Evolutionary conservation across 2,888 invertebrate species (phyloP), one percentile per base, ranked within the genome.

Genomic region (Melieria omissa): DNA sequence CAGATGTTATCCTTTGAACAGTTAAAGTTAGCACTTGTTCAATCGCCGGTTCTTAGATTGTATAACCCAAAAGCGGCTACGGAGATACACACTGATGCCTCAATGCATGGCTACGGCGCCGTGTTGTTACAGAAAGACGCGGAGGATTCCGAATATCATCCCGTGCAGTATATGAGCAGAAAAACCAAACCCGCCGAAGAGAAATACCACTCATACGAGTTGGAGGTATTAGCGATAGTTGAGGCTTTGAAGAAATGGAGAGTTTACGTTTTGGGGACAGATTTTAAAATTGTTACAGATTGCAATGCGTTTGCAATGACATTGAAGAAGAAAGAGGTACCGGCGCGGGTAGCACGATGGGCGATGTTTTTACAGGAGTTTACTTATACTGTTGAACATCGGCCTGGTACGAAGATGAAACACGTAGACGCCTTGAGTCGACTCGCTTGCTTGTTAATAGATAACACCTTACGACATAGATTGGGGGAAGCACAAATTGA

Each of bases 221-320:
- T 80, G 5, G 72, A 79, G 52, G 74, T 75, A 0, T 52, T 76
- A 10, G 76, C 75, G 4, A 55, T 77, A 4, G 57, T 76, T 1
- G 49, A 69, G 47, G 74, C 76, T 0, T 64, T 79, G 8, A 74
- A 76, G 16, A 78, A 76, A 41, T 76, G 72, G 70, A 69, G 82
- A 8, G 75, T 81, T 0, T 85, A 83, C 72, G 60, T 85, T 6
- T 52, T 84, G n/a, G 10, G 82, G 81, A 0, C 66, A 12, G 54
- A 42, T 16, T n/a, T 72, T 29, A 66, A 61, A 47, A 44, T 73
- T 4, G 71, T 71, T 3, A 65, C 66, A 1, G 74, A 72, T 52
- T 73, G 76, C 52, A 70, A 71, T 16, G 73, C 75, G 1, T 75
- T 77, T 45, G 73, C 77, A 10, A 69, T 73, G 66, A 71, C 83